A percentile compares a stretch with the other conserved stretches of the same genome.
Conservation (phyloP, 1,140 invertebrate genomes). For the Cyrtorhinus lividipennis region DNA sequence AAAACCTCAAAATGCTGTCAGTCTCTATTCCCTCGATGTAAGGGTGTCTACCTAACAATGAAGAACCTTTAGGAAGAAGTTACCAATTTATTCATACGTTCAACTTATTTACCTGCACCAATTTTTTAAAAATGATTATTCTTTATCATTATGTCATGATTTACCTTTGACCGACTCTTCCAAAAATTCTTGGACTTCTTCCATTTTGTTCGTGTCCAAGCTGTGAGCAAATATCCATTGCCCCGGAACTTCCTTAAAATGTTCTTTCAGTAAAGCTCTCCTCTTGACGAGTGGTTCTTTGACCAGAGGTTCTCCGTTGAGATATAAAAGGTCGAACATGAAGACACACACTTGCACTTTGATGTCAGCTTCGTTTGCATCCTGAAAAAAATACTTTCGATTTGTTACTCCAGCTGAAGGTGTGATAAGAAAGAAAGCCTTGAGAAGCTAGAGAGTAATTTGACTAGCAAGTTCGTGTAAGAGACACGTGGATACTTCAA, state of each 20-base stretch:
- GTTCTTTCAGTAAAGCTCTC: slow-evolving; percentile 53
- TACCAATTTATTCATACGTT: no score
- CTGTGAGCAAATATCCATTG: slow-evolving; percentile 80
- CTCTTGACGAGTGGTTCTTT: slow-evolving; percentile 60
- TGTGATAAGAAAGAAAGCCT: not conserved
- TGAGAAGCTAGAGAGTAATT: not conserved
- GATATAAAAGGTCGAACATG: slow-evolving; percentile 91
- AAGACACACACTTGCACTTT: slow-evolving; percentile 97
- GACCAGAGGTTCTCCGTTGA: slow-evolving; percentile 83
- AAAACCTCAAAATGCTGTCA: no score
- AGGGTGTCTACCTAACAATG: no score
- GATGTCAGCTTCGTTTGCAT: slow-evolving; percentile 75
- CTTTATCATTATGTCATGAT: no score
- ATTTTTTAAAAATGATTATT: no score
- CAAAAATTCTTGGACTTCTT: slow-evolving; percentile 87
- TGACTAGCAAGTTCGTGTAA: no score
- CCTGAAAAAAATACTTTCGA: slow-evolving; percentile 37
- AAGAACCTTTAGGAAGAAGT: no score
- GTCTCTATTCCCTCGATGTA: no score
- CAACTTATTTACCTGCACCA: no score
- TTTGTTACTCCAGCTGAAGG: not conserved
- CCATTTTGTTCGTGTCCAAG: slow-evolving; percentile 69
- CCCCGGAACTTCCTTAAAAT: slow-evolving; percentile 64
- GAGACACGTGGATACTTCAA: no score
- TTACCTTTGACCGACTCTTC: slow-evolving; percentile 90